Percentiles rank a stretch among this genome's conserved stretches.
These are phyloP conservation scores for Meloidogyne floridensis DNA, from an alignment of 1,140 invertebrate species.

Conservation along the genomic window DNA sequence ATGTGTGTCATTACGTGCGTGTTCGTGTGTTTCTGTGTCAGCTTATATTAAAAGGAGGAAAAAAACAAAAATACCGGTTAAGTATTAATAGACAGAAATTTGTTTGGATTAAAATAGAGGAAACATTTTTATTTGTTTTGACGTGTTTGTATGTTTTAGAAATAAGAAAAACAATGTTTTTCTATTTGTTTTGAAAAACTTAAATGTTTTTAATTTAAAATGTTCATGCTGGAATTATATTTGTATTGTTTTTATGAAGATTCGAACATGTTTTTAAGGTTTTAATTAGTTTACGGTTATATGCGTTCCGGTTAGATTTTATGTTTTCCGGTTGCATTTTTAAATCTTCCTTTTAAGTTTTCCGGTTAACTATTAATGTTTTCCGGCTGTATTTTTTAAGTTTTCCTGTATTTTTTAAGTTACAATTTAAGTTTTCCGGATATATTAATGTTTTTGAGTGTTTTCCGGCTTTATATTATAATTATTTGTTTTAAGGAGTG, in stretches of 20 bases:
- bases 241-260: background rate
- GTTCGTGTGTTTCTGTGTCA: slow-evolving; percentile 6
- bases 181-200: background rate
- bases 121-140: slow-evolving; percentile 2
- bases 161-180: background rate
- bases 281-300: no score
- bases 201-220: background rate
- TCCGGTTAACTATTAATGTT: no score
- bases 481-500: no score
- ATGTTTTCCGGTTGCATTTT: background rate
- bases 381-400: background rate
- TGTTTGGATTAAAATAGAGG: background rate
- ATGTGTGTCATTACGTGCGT: background rate
- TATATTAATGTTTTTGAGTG: no score
- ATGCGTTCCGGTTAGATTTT: background rate
- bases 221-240: background rate
- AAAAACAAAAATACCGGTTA: background rate
- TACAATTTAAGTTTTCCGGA: no score
- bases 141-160: background rate
- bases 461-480: no score
- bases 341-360: no score
- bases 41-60: background rate
- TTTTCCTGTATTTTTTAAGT: background rate
- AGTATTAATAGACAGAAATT: slow-evolving; percentile 5
- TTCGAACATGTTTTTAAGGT: background rate